phyloP scores from a whole-genome alignment of 2,888 invertebrate genomes.

The Nymphalis polychloros region DNA sequence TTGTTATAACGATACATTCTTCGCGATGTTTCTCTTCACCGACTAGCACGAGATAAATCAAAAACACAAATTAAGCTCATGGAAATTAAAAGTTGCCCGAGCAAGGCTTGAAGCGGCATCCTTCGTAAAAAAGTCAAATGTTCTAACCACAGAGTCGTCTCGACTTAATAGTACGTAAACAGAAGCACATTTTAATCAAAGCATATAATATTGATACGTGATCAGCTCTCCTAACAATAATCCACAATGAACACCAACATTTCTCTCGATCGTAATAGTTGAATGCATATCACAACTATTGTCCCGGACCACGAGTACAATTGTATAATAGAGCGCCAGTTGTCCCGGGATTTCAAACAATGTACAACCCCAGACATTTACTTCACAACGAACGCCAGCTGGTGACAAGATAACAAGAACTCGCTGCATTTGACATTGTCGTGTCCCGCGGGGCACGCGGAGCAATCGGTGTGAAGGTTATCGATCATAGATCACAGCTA shows the following conservation, averaged over 20 bases:
- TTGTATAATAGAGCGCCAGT: background rate
- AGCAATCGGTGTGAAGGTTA: background rate
- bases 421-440: background rate
- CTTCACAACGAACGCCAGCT: background rate
- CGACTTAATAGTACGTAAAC: no score
- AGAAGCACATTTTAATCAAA: no score
- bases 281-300: slow-evolving; percentile 5
- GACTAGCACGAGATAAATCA: no score
- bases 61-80: no score
- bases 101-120: no score
- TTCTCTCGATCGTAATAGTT: background rate
- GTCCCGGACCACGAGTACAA: background rate
- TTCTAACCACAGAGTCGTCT: no score
- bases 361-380: background rate
- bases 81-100: no score
- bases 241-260: background rate
- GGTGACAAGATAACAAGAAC: slow-evolving; percentile 5
- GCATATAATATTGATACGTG: no score
- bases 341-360: slow-evolving; percentile 3
- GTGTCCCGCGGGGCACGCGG: background rate
- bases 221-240: background rate
- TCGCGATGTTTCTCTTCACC: no score
- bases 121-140: no score
- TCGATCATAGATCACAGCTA: background rate
- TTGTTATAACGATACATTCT: no score